Evolutionary conservation across 2,113 vertebrate species (phyloP).

Genomic region (Elachura formosa): DNA sequence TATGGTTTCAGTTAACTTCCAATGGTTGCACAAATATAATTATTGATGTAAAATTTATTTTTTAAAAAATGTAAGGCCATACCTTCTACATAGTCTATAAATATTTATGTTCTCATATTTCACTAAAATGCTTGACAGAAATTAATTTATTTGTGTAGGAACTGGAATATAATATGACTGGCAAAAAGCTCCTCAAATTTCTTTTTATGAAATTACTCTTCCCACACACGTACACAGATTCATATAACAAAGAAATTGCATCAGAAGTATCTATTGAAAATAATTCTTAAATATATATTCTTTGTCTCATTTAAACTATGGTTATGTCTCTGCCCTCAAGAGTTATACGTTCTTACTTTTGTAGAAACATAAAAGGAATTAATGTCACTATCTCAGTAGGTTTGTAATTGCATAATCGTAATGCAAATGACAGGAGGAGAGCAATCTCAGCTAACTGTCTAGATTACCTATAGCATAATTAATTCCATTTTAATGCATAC

Average conservation of each 20-base stretch:
- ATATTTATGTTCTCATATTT: background rate
- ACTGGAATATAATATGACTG: background rate
- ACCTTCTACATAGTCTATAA: background rate
- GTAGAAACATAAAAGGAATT: background rate
- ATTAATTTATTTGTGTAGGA: background rate
- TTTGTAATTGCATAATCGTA: background rate
- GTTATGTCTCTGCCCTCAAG: background rate
- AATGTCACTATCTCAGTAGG: background rate
- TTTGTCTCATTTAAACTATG: background rate
- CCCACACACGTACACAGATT: background rate
- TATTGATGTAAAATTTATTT: background rate
- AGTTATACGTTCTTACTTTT: background rate
- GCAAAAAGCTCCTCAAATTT: background rate
- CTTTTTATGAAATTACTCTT: background rate
- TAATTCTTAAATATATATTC: background rate
- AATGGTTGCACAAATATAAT: conserved; percentile 19
- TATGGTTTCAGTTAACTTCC: conserved; percentile 1
- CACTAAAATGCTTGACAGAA: background rate
- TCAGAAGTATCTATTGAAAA: background rate
- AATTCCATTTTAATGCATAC: background rate
- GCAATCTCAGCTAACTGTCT: background rate
- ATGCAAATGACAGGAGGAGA: background rate
- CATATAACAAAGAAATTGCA: background rate
- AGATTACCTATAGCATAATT: background rate
- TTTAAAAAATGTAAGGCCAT: background rate